phyloP scores from a whole-genome alignment of 2,888 invertebrate species.

The Podotricha telesiphe region DNA sequence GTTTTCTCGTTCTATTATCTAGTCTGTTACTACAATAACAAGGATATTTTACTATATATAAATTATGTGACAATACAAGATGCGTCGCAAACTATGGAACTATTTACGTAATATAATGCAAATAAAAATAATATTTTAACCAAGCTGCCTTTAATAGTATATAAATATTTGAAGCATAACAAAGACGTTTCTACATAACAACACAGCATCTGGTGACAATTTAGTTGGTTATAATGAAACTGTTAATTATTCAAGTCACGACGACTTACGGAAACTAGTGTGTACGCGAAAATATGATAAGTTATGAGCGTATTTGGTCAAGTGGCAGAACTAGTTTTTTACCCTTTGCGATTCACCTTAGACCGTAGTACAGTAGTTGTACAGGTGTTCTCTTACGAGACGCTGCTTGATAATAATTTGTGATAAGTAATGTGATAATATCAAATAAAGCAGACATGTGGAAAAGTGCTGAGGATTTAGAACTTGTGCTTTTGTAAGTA shows the following conservation, averaged over 20 bases:
- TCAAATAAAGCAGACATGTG: constrained; percentile 52
- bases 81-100: neutral
- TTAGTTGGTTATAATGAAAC: neutral
- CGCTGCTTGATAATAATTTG: neutral
- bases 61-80: neutral
- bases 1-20: too few relatives aligned
- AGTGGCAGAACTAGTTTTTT: constrained; percentile 37
- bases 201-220: neutral
- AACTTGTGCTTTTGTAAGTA: constrained; percentile 58
- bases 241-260: constrained; percentile 18
- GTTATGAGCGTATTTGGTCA: constrained; percentile 1
- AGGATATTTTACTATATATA: neutral
- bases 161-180: neutral
- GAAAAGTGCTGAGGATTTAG: constrained; percentile 52
- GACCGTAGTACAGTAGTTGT: neutral
- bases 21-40: neutral
- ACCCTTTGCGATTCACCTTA: neutral
- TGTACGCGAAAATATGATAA: neutral
- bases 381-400: constrained; percentile 2
- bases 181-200: neutral
- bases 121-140: neutral
- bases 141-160: too few relatives aligned
- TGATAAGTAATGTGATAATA: constrained; percentile 19
- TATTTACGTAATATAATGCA: neutral
- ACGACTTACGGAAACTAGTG: neutral